phyloP scores from a whole-genome alignment of 1,140 invertebrate species.

The Goniozus legneri region DNA sequence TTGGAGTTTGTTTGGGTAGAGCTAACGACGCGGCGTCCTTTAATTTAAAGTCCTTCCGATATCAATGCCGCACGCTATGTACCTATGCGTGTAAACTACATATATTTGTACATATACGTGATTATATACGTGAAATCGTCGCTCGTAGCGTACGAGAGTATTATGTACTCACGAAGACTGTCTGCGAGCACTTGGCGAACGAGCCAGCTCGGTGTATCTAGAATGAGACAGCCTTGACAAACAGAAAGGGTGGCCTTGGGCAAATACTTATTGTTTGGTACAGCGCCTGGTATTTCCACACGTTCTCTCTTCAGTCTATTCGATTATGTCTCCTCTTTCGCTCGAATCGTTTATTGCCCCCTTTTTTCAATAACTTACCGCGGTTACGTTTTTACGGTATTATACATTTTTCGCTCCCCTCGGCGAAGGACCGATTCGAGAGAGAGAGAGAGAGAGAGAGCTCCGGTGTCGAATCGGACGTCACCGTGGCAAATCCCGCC shows the following conservation, averaged over 20 bases:
- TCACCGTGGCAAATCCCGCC: conserved; percentile 36
- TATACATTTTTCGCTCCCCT: no score
- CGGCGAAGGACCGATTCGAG: no score
- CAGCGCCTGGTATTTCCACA: conserved; percentile 27
- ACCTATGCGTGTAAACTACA: neutral
- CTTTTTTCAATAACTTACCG: no score
- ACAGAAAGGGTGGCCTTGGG: conserved; percentile 49
- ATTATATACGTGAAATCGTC: no score
- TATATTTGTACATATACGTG: no score
- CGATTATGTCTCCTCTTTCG: no score
- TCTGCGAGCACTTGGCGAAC: no score
- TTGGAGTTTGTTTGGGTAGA: conserved; percentile 49
- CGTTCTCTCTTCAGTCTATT: conserved; percentile 9
- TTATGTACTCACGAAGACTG: conserved; percentile 6
- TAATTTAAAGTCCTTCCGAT: conserved; percentile 45
- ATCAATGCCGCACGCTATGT: neutral
- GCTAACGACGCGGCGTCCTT: conserved; percentile 43
- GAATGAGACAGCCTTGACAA: conserved; percentile 38
- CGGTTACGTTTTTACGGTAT: no score
- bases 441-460: no score
- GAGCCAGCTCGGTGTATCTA: no score
- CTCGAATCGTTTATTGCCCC: no score
- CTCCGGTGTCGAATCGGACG: conserved; percentile 23
- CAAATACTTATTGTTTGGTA: conserved; percentile 51
- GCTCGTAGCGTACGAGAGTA: no score